Evolutionary conservation across 1,140 invertebrate genomes (phyloP), one percentile per base, ranked within the genome.

Genomic region (Zaprionus taronus): DNA sequence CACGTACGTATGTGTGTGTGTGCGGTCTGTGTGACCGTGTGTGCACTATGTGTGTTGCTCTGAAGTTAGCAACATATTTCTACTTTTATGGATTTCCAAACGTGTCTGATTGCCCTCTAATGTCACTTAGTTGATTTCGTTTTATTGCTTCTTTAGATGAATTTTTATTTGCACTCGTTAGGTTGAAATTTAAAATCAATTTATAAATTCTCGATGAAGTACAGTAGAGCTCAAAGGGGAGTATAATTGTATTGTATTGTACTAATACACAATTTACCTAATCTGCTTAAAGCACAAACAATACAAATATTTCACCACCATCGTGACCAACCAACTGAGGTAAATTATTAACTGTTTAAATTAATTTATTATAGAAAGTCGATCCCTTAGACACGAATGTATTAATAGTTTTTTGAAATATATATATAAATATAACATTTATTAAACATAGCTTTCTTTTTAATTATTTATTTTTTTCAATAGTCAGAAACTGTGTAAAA

Each of bases 21-120:
- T 67, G 36, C 47, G 51, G 53, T 65, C 66, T 71, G 56, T 65
- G 49, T 62, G 31, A 47, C 34, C 28, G 41, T 22, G 47, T 22
- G 31, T 47, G 36, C n/a, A n/a, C 6, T 56, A 58, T 51, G 26
- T 65, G 51, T 36, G 63, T 51, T 74, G 58, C 41, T 26, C 67
- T 20, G 53, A 72, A 68, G 65, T 83, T 86, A 73, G 84, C 77
- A 80, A 86, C 84, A 86, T 86, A 86, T 86, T 86, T 86, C 84
- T 84, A 83, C 77, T 86, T 86, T 83, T 89, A 86, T 83, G 83
- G 77, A 67, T 89, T 83, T 83, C 75, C 84, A 83, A 75, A 89
- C 83, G 83, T 86, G 83, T 89, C 80, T 78, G 84, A 86, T 86
- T 80, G 80, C 74, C 77, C 76, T 78, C 73, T 83, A 89, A 89